A percentile compares a stretch with the other conserved stretches of the same genome.
These are phyloP conservation scores for Hydrotaea diabolus DNA, from an alignment of 2,888 invertebrate genomes.

Conservation along the genomic window DNA sequence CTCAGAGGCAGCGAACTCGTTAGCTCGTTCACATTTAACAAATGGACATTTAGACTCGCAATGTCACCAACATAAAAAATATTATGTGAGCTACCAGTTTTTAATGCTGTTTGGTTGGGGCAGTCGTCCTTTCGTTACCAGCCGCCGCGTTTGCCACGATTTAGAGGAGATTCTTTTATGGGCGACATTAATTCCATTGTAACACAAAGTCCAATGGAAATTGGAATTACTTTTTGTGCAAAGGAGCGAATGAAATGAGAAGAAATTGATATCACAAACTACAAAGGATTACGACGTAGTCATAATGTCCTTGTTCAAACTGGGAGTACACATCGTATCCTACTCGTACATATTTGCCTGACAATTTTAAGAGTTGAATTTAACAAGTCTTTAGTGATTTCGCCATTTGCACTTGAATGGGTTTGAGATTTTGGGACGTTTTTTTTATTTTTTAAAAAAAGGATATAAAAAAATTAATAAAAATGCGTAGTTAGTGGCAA, in stretches of 20 bases:
- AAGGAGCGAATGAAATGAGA: background rate
- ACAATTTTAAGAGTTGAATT: no score
- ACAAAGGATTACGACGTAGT: background rate
- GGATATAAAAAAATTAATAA: no score
- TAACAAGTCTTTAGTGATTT: no score
- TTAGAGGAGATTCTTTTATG: constrained; percentile 13
- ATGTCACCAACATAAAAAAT: constrained; percentile 22
- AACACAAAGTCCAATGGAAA: constrained; percentile 8
- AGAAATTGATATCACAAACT: background rate
- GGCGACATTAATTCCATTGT: constrained; percentile 13
- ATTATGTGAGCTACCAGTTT: constrained; percentile 6
- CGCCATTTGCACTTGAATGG: no score
- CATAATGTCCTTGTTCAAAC: background rate
- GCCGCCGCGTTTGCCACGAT: background rate
- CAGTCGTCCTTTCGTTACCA: background rate
- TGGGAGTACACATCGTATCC: no score
- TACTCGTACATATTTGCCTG: no score
- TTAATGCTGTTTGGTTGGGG: background rate
- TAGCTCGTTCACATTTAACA: background rate
- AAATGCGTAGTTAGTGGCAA: no score
- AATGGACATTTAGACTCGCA: constrained; percentile 3
- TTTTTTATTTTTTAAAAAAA: no score
- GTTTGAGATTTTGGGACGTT: no score
- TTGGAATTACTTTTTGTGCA: background rate
- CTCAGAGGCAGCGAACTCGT: background rate